phyloP scores from a whole-genome alignment of 23 tunicate genomes.

The Styela plicata region DNA sequence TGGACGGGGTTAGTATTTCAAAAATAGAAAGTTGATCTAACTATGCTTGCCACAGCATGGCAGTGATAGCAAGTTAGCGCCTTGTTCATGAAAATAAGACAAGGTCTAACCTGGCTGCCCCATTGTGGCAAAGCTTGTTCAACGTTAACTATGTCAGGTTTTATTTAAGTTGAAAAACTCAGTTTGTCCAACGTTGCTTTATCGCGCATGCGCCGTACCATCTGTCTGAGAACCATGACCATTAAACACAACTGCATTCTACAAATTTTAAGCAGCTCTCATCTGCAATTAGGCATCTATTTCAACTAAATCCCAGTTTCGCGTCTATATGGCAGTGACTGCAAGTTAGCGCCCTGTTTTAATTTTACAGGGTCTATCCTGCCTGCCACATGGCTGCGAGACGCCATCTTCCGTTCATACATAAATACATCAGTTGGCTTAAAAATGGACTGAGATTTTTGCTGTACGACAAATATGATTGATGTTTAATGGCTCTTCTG shows the following conservation, averaged over 20 bases:
- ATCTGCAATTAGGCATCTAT: too few species aligned
- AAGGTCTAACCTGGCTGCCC: slow-evolving; percentile 94
- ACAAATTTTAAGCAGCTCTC: too few species aligned
- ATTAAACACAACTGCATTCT: too few species aligned
- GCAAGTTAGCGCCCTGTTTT: slow-evolving; percentile 98
- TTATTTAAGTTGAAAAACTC: too few species aligned
- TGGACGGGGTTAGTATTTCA: too few species aligned
- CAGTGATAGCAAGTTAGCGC: slow-evolving; percentile 99
- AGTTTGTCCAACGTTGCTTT: too few species aligned
- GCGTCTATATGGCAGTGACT: slow-evolving; percentile 75
- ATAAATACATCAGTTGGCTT: too few species aligned
- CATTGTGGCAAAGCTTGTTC: slow-evolving; percentile 21
- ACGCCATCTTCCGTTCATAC: not conserved
- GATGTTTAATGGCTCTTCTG: slow-evolving; percentile 98
- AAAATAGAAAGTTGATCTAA: too few species aligned
- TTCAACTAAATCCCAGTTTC: too few species aligned
- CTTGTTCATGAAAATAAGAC: slow-evolving; percentile 59
- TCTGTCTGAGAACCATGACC: too few species aligned
- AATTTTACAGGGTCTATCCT: slow-evolving; percentile 70
- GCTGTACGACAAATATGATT: slow-evolving; percentile 95
- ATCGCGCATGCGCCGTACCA: too few species aligned
- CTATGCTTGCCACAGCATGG: slow-evolving; percentile 49
- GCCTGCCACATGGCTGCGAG: slow-evolving; percentile 71
- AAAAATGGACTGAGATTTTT: not conserved
- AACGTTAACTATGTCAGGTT: not conserved